A percentile compares a stretch with the other conserved stretches of the same genome.
Evolutionary conservation across 2,888 invertebrate species (phyloP).

Genomic region (Melinopterus prodromus): DNA sequence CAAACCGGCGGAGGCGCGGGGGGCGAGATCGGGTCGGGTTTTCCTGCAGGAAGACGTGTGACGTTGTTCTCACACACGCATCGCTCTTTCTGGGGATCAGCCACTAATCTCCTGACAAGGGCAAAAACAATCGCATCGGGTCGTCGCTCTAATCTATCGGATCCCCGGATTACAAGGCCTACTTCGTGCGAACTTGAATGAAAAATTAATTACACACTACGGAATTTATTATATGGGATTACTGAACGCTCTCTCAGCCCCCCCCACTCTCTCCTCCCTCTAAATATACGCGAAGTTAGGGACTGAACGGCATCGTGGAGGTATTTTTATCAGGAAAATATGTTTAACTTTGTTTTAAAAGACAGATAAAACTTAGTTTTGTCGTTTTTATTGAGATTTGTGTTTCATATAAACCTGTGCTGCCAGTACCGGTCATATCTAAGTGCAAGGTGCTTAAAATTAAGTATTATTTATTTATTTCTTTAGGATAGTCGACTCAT

Average conservation of each 20-base stretch:
- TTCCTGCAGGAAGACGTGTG: constrained; percentile 49
- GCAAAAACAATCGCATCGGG: constrained; percentile 58
- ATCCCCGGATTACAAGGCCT: constrained; percentile 45
- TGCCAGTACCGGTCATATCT: not conserved
- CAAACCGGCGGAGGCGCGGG: not conserved
- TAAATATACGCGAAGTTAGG: not conserved
- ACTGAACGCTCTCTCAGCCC: constrained; percentile 8
- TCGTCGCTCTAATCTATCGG: constrained; percentile 48
- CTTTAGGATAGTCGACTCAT: too few species aligned
- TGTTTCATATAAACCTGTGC: not conserved
- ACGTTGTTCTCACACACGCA: constrained; percentile 57
- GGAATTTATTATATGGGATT: constrained; percentile 37
- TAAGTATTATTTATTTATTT: too few species aligned
- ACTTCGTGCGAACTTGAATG: constrained; percentile 42
- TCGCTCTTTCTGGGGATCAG: constrained; percentile 57
- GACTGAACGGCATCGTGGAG: not conserved
- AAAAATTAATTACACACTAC: constrained; percentile 37
- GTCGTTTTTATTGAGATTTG: not conserved
- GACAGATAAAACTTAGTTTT: not conserved
- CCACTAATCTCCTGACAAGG: constrained; percentile 60
- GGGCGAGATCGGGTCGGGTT: not conserved
- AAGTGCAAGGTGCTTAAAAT: too few species aligned
- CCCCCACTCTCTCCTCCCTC: not conserved
- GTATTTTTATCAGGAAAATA: too few species aligned
- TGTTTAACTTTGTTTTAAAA: not conserved